Conservation (phyloP, 2,797 vertebrate species). For the Adrianichthys oophorus region DNA sequence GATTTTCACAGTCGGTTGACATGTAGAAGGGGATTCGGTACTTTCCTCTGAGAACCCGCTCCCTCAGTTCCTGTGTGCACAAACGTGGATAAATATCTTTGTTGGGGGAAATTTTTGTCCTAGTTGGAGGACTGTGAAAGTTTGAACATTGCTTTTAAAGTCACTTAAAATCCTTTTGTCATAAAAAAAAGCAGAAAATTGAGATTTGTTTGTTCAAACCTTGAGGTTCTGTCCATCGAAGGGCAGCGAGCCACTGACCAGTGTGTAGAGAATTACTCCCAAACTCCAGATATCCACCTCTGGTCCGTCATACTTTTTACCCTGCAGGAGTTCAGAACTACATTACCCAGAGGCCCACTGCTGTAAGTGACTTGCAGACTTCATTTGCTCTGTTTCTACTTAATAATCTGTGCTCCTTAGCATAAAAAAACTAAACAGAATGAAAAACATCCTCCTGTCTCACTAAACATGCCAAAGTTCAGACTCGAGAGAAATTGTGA, state of each 20-base stretch:
- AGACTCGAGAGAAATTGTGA: no score
- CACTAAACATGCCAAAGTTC: no score
- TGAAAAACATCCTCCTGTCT: no score
- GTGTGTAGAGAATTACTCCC: slow-evolving; percentile 89
- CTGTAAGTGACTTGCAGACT: not conserved
- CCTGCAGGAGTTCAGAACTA: slow-evolving; percentile 81
- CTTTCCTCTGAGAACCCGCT: slow-evolving; percentile 89
- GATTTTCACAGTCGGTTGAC: slow-evolving; percentile 96
- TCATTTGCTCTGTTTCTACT: not conserved
- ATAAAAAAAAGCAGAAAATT: no score
- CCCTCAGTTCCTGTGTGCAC: slow-evolving; percentile 82
- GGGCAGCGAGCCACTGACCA: slow-evolving; percentile 92
- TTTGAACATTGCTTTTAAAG: not conserved
- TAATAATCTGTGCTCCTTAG: not conserved
- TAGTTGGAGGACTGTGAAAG: not conserved
- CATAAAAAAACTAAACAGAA: no score
- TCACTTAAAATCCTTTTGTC: not conserved
- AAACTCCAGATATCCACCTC: slow-evolving; percentile 91
- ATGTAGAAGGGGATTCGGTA: slow-evolving; percentile 95
- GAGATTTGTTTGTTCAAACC: slow-evolving; percentile 67
- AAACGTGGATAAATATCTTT: not conserved
- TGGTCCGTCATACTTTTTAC: slow-evolving; percentile 87
- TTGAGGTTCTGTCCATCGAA: slow-evolving; percentile 95
- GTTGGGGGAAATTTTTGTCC: not conserved
- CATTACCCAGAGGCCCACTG: slow-evolving; percentile 65